A percentile compares a stretch with the other conserved stretches of the same genome.
Evolutionary conservation across 2,888 invertebrate genomes (phyloP).

Genomic region (Physocephala rufipes): DNA sequence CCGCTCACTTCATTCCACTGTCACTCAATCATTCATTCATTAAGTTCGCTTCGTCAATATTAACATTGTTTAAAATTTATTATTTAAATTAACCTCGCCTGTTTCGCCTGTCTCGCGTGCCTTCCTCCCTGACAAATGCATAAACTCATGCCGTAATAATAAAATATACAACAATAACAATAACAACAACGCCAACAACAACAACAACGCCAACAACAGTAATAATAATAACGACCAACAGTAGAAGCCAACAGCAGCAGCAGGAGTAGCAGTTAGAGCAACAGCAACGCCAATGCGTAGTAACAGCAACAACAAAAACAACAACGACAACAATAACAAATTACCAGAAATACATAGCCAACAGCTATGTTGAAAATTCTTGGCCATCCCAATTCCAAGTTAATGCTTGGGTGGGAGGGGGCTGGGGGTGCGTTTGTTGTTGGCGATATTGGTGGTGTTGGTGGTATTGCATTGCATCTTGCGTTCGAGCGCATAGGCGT

Average conservation of each 20-base stretch:
- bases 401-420: too few species aligned
- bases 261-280: too few species aligned
- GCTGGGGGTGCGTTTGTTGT: slow-evolving; percentile 13
- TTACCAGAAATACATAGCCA: slow-evolving; percentile 7
- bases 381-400: too few species aligned
- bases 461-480: too few species aligned
- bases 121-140: background rate
- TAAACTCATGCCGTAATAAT: slow-evolving; percentile 10
- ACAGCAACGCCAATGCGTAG: too few species aligned
- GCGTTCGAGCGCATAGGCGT: too few species aligned
- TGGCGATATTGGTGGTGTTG: too few species aligned
- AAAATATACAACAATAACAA: background rate
- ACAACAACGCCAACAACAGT: background rate
- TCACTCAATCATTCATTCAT: slow-evolving; percentile 9
- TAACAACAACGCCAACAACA: background rate
- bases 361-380: too few species aligned
- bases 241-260: background rate
- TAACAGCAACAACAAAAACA: background rate
- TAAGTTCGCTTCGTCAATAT: slow-evolving; percentile 24
- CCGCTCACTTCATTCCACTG: background rate
- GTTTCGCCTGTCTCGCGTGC: background rate
- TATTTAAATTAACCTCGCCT: slow-evolving; percentile 34
- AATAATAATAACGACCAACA: background rate
- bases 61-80: slow-evolving; percentile 32
- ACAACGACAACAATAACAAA: background rate